These are phyloP conservation scores for Gibbula magus DNA, from an alignment of 2,888 invertebrate genomes.

Conservation along the genomic window DNA sequence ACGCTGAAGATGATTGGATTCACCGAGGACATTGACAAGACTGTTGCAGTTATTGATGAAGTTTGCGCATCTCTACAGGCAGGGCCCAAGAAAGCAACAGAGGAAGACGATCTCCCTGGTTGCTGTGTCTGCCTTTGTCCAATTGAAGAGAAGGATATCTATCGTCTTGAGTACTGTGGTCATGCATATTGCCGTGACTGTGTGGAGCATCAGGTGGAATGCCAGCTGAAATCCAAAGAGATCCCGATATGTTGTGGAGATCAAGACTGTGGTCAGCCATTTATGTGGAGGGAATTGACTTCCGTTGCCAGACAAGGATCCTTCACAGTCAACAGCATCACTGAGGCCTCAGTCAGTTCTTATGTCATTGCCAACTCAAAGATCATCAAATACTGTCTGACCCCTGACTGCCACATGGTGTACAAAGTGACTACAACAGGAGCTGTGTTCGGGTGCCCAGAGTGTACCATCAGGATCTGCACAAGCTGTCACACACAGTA, in stretches of 20 bases:
- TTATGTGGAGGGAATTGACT: slow-evolving; percentile 53
- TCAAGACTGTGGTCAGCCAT: slow-evolving; percentile 52
- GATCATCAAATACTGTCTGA: slow-evolving; percentile 59
- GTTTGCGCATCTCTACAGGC: slow-evolving; percentile 6
- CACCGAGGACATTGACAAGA: slow-evolving; percentile 39
- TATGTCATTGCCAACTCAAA: slow-evolving; percentile 50
- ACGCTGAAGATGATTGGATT: slow-evolving; percentile 47
- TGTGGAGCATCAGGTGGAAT: slow-evolving; percentile 36
- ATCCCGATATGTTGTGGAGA: slow-evolving; percentile 62
- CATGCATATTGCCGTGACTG: slow-evolving; percentile 68
- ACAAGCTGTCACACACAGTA: slow-evolving; percentile 59
- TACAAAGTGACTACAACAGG: slow-evolving; percentile 53
- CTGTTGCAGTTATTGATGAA: slow-evolving; percentile 34
- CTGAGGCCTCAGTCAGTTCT: slow-evolving; percentile 48
- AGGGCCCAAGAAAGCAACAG: slow-evolving; percentile 39
- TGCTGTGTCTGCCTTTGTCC: slow-evolving; percentile 66
- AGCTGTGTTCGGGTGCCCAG: slow-evolving; percentile 48
- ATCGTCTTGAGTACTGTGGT: slow-evolving; percentile 64
- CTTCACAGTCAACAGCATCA: slow-evolving; percentile 37
- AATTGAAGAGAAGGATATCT: slow-evolving; percentile 52
- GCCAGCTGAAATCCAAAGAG: slow-evolving; percentile 41
- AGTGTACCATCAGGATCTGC: slow-evolving; percentile 55
- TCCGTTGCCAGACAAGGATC: slow-evolving; percentile 37
- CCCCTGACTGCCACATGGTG: slow-evolving; percentile 65
- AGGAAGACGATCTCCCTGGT: slow-evolving; percentile 36